These are phyloP conservation scores for Branchellion lobata DNA, from an alignment of 2,888 invertebrate genomes.

Conservation along the genomic window DNA sequence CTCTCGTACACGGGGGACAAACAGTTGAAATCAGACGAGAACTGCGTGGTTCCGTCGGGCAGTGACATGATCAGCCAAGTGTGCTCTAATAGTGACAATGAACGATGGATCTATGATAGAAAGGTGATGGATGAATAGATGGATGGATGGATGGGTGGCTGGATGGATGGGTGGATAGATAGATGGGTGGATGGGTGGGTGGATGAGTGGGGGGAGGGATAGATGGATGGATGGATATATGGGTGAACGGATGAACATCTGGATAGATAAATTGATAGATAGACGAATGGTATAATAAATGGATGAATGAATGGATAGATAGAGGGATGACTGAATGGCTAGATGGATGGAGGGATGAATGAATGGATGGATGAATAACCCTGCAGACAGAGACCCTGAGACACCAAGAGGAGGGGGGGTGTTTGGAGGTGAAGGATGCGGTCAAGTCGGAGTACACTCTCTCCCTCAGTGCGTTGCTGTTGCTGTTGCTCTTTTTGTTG, in stretches of 20 bases:
- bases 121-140: not conserved
- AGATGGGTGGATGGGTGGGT: no score
- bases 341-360: not conserved
- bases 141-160: not conserved
- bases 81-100: not conserved
- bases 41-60: slow-evolving; percentile 72
- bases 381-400: not conserved
- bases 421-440: not conserved
- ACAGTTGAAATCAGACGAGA: slow-evolving; percentile 95
- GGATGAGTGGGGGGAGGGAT: no score
- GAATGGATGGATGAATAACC: no score
- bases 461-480: not conserved
- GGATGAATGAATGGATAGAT: not conserved
- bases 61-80: not conserved
- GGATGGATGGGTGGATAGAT: no score
- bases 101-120: not conserved
- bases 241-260: no score
- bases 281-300: no score
- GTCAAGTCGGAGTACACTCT: not conserved
- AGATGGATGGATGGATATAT: no score
- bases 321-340: not conserved
- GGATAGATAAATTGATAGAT: no score
- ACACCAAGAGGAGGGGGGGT: not conserved
- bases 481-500: not conserved
- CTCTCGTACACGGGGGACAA: slow-evolving; percentile 94